Conservation (phyloP, 2,113 vertebrate genomes). For the Chamaea fasciata region DNA sequence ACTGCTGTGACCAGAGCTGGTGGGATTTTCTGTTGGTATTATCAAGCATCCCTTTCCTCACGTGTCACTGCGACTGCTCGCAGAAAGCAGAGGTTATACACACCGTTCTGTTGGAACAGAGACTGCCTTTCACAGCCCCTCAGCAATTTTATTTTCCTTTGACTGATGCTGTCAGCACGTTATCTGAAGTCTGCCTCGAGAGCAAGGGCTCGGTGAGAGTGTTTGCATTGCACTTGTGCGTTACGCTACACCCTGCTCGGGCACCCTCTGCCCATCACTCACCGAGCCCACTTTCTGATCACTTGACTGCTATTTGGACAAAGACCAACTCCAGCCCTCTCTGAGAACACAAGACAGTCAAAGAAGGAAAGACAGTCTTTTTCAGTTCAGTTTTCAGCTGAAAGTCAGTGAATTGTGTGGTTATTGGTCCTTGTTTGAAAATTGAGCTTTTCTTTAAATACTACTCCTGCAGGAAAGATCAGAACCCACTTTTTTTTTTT, state of each 20-base stretch:
- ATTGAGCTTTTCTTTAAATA: background rate
- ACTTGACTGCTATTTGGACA: constrained; percentile 1
- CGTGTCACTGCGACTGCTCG: background rate
- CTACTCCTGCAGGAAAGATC: background rate
- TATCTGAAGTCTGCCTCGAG: constrained; percentile 34
- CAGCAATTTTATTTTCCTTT: constrained; percentile 23
- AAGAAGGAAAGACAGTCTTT: background rate
- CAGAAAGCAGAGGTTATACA: constrained; percentile 29
- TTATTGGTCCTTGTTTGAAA: background rate
- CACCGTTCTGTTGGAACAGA: background rate
- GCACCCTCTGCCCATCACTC: constrained; percentile 46
- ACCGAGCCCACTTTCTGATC: background rate
- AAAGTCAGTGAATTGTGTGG: background rate
- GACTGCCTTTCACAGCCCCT: background rate
- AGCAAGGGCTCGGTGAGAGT: constrained; percentile 5
- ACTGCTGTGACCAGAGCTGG: background rate
- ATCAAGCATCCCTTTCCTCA: background rate
- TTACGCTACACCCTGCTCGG: background rate
- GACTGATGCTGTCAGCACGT: constrained; percentile 49
- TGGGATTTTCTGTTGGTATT: background rate
- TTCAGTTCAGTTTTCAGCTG: background rate
- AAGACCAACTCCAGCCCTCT: background rate
- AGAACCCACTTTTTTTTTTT: background rate
- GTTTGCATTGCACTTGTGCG: constrained; percentile 56
- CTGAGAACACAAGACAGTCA: background rate